Evolutionary conservation across 2,888 invertebrate genomes (phyloP), one percentile per base, ranked within the genome.

Genomic region (Mythimna pallens): DNA sequence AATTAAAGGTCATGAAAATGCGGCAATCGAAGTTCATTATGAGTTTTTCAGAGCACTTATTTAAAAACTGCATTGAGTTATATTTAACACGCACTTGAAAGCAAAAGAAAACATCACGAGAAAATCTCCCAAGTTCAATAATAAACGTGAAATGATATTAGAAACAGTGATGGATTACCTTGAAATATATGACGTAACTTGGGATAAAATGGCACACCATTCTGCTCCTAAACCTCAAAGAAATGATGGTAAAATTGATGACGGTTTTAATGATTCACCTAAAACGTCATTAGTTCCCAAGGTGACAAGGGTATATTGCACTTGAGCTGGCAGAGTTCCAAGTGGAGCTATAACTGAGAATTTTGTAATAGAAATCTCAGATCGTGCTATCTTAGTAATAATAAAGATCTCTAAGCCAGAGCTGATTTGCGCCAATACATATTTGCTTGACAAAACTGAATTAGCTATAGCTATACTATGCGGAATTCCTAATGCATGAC

Each of bases 291-390:
- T 7, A 34, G 14, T 58, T 55, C 10, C 30, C 82, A 82, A 79
- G 78, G 82, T 57, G 73, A 72, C 50, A 50, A 71, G 54, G 65
- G 78, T 79, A 79, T 79, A 79, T 55, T 79, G 78, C 82, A 82
- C 78, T 78, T 55, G 58, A 30, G n/a, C 36, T 78, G 78, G 78
- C 79, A 30, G 0, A 64, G 43, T 63, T 65, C 78, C 78, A 82
- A 79, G 54, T 82, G 22, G 82, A 78, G 50, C 78, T 70, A 62
- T 43, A 58, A 70, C 57, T 50, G 63, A 43, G 55, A 72, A 71
- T 59, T 65, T 78, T 78, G 79, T 79, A 78, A 78, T 59, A 64
- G 65, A 79, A 78, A 71, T 77, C 12, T 52, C 34, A 22, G 22
- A 70, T 72, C 73, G 63, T 54, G 50, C 58, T 22, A 43, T 69